Evolutionary conservation across 2,797 vertebrate genomes (phyloP), one percentile per base, ranked within the genome.

Genomic region (Halcyon smyrnensis): DNA sequence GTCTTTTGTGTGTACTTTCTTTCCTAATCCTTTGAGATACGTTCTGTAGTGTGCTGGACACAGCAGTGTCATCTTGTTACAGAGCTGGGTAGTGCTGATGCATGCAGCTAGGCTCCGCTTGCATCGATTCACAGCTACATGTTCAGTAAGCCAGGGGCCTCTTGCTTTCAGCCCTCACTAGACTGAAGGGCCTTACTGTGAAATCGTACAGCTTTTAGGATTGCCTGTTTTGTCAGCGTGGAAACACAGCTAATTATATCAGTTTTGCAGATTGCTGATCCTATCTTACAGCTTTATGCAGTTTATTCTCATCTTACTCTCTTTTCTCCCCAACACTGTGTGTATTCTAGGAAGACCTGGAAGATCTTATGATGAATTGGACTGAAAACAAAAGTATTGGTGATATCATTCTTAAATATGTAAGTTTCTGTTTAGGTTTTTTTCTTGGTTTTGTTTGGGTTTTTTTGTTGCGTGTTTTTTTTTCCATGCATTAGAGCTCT

Each of bases 361-460:
- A 99, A 98, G 99, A 99, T 76, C 98, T 99, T 78, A 99, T 99
- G 97, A 97, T 98, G 79, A 99, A 99, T 77, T 99, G 99, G 99
- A 98, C 98, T 64, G 99, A 99, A 93, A 98, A 98, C 95, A 98
- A 93, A 97, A 99, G 99, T 83, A 99, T 99, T 69, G 99, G 99
- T 81, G 98, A 99, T 90, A 97, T 99, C 77, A 98, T 99, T 95
- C 98, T 99, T 65, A 99, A 99, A 99, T 99, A 99, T 92, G 99
- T 99, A 98, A 99, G 99, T 98, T 88, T 41, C 27, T 53, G 51
- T 53, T 28, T 17, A 27, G 15, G 15, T 15, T 51, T 25, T 50
- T 50, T 51, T 48, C 15, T 24, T 48, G 48, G 50, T 28, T 51
- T 51, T 28, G 50, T 51, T 51, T 51, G 50, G 15, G 15, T 9